Percentiles rank a stretch among this genome's conserved stretches.
These are phyloP conservation scores for Bruchidius siliquastri DNA, from an alignment of 2,888 invertebrate species.

Conservation along the genomic window DNA sequence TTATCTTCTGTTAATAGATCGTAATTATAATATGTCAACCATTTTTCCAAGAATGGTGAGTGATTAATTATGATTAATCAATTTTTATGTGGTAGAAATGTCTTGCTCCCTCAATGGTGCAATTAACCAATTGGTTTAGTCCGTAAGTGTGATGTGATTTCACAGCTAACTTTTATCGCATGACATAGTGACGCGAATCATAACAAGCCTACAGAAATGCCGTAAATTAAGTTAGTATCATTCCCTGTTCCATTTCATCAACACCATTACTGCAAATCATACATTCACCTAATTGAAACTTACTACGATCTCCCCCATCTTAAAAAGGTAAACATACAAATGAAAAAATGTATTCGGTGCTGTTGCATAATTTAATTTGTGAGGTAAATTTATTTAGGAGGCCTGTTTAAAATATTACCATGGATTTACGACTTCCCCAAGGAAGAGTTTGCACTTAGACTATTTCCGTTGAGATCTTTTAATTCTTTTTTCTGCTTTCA, in stretches of 20 bases:
- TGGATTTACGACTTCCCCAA: conserved; percentile 12
- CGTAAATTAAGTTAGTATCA: neutral
- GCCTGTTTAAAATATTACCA: conserved; percentile 15
- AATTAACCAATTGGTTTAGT: no score
- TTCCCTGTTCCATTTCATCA: neutral
- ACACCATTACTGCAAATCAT: neutral
- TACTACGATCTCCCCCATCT: neutral
- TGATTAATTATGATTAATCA: no score
- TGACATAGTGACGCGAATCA: no score
- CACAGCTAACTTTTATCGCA: no score
- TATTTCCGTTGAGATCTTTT: conserved; percentile 30
- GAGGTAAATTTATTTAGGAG: neutral
- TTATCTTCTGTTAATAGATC: no score
- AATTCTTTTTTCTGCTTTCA: conserved; percentile 29
- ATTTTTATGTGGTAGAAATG: no score
- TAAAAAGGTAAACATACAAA: neutral
- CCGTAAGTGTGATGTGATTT: no score
- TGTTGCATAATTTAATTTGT: neutral
- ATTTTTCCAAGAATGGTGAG: no score
- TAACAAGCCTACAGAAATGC: neutral
- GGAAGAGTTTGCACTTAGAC: conserved; percentile 14
- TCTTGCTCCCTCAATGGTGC: no score
- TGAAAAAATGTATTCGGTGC: neutral
- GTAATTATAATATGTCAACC: no score
- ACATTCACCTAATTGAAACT: neutral